Evolutionary conservation across 2,113 vertebrate species (phyloP).

Genomic region (Rissa tridactyla): DNA sequence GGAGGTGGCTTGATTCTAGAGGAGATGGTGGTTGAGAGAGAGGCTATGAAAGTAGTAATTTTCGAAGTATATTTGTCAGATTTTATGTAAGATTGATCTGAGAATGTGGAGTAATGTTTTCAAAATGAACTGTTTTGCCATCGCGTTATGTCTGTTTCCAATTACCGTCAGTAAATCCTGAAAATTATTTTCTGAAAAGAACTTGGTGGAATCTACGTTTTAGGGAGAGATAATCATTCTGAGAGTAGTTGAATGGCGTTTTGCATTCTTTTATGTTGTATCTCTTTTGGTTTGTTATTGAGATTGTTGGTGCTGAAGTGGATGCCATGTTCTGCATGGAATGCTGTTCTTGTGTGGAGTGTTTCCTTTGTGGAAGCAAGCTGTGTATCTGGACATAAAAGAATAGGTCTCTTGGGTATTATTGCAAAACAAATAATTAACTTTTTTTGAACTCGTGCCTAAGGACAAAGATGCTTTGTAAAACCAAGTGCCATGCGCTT

Average conservation of each 20-base stretch:
- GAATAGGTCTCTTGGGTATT: background rate
- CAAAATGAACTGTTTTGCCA: background rate
- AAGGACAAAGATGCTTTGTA: background rate
- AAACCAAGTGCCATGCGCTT: background rate
- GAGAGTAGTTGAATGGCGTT: background rate
- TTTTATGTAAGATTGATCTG: background rate
- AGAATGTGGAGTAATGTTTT: background rate
- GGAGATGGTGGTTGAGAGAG: background rate
- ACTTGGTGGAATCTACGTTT: background rate
- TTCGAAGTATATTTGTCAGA: background rate
- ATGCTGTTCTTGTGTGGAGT: background rate
- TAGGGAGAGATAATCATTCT: background rate
- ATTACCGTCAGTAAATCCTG: background rate
- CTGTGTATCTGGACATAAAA: background rate
- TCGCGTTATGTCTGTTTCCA: background rate
- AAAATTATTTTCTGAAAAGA: background rate
- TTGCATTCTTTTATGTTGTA: background rate
- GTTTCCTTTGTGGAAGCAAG: background rate
- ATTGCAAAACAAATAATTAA: background rate
- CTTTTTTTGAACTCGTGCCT: background rate
- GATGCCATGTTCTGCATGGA: background rate
- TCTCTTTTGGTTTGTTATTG: background rate
- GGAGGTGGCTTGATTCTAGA: background rate
- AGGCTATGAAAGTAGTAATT: background rate
- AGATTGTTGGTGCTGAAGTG: background rate